These are phyloP conservation scores for Xiphias gladius DNA, from an alignment of 2,113 vertebrate genomes.

Conservation along the genomic window DNA sequence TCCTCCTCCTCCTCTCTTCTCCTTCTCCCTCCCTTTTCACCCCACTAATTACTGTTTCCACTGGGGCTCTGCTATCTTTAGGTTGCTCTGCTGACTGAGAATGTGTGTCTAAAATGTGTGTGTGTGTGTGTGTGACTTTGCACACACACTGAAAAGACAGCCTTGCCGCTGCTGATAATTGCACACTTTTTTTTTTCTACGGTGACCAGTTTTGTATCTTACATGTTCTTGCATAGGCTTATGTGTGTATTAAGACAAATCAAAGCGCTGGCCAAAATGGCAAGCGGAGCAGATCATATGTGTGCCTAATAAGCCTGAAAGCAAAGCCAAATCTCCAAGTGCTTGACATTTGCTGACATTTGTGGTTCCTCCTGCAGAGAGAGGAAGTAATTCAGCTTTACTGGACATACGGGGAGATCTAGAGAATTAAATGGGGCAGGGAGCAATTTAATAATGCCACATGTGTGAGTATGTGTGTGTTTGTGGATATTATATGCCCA, in stretches of 20 bases:
- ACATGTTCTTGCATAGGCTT: conserved; percentile 40
- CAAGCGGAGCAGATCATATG: conserved; percentile 49
- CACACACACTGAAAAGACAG: conserved; percentile 36
- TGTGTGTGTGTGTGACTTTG: conserved; percentile 14
- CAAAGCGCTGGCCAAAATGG: conserved; percentile 66
- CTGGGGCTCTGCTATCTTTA: conserved; percentile 80
- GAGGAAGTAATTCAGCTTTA: conserved; percentile 69
- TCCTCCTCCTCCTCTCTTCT: background rate
- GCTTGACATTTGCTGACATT: conserved; percentile 83
- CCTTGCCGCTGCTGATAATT: conserved; percentile 57
- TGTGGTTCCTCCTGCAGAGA: conserved; percentile 73
- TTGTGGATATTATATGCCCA: background rate
- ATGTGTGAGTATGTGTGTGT: conserved; percentile 17
- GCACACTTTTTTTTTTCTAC: background rate
- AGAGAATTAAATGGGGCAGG: conserved; percentile 55
- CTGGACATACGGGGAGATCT: conserved; percentile 62
- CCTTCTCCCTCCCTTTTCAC: conserved; percentile 65
- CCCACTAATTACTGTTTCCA: conserved; percentile 81
- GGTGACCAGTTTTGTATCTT: conserved; percentile 33
- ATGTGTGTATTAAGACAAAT: conserved; percentile 41
- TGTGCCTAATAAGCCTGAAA: conserved; percentile 70
- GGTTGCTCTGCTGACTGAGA: conserved; percentile 72
- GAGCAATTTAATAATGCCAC: conserved; percentile 77
- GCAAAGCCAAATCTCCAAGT: conserved; percentile 67
- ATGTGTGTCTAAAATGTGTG: conserved; percentile 51